Evolutionary conservation across 2,797 vertebrate genomes (phyloP).

Genomic region (Diceros bicornis): DNA sequence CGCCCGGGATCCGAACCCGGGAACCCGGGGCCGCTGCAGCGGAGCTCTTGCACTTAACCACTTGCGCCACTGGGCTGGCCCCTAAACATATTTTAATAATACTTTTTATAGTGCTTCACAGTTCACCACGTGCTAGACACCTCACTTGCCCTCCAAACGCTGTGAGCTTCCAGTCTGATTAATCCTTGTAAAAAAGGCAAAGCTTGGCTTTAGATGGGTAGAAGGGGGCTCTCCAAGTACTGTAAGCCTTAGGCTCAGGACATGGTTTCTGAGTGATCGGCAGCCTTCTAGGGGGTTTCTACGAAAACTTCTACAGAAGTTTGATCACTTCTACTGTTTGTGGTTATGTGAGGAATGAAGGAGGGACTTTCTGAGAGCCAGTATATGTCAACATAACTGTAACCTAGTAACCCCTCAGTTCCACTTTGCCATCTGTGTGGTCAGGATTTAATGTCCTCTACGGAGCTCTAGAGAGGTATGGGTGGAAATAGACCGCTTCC

Average conservation of each 20-base stretch:
- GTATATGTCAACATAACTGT: slow-evolving; percentile 80
- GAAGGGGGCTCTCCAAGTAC: neutral
- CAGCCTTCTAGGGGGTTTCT: slow-evolving; percentile 27
- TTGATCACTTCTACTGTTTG: slow-evolving; percentile 67
- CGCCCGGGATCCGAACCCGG: too few species aligned
- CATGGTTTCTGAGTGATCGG: slow-evolving; percentile 62
- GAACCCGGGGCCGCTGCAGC: too few species aligned
- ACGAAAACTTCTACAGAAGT: slow-evolving; percentile 21
- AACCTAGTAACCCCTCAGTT: slow-evolving; percentile 81
- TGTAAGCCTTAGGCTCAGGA: slow-evolving; percentile 9
- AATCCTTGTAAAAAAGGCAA: slow-evolving; percentile 68
- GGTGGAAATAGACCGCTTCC: slow-evolving; percentile 52
- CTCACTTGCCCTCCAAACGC: slow-evolving; percentile 69
- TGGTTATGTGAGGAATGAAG: slow-evolving; percentile 40
- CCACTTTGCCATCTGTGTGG: slow-evolving; percentile 78
- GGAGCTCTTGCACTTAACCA: too few species aligned
- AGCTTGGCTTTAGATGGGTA: slow-evolving; percentile 44
- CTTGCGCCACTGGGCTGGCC: too few species aligned
- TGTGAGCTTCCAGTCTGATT: slow-evolving; percentile 32
- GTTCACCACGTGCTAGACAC: slow-evolving; percentile 68
- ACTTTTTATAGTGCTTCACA: slow-evolving; percentile 72
- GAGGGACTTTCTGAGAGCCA: slow-evolving; percentile 66
- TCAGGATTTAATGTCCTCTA: slow-evolving; percentile 68
- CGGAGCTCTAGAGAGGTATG: neutral
- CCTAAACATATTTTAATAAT: slow-evolving; percentile 68